Base-by-base conservation (phyloP, 1,140 invertebrate species). In the Caenorhabditis latens region DNA sequence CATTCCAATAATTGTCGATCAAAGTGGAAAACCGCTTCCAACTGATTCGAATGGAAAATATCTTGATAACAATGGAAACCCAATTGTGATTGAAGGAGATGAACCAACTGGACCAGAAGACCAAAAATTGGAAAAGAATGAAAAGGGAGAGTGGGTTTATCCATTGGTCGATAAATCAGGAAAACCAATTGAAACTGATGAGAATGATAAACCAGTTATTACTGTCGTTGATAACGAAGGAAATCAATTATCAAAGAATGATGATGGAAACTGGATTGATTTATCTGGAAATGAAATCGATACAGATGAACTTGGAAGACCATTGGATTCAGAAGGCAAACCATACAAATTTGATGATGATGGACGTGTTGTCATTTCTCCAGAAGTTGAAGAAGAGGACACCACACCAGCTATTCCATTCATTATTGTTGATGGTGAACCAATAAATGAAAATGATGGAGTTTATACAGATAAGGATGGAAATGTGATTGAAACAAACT, bases 141-240 rank as follows among this genome's bases (percentile, higher is more conserved):
- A 53, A 16, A 50, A 92, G 46, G 91, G 89, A 19, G 83, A 90
- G 19, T 91, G 87, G 84, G 55, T 90, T 13, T 91, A 91, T 86
- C 91, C 90, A 48, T 61, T 86, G 61, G 82, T 84, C 16, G 83
- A 84, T 48, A 50, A 63, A 21, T 43, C 48, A 24, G 88, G 88
- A 71, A 82, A 71, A 57, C 48, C 84, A 46, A 42, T 86, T 57
- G 71, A 57, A n/a, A 87, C 85, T 24, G 88, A 88, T 61, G 48
- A 65, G 14, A 55, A 65, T 42, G 40, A 84, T 32, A 87, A 87
- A 21, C 86, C 86, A 57, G 24, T 89, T 9, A 89, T 89, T 42
- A 89, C 75, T 9, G 88, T 89, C 16, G 43, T 89, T n/a, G 86
- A 86, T 50, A 71, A 24, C 14, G 84, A 90, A 83, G 86, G 86